A percentile compares a stretch with the other conserved stretches of the same genome.
These are phyloP conservation scores for Tetragnatha versicolor DNA, from an alignment of 1,140 invertebrate genomes.

Conservation along the genomic window DNA sequence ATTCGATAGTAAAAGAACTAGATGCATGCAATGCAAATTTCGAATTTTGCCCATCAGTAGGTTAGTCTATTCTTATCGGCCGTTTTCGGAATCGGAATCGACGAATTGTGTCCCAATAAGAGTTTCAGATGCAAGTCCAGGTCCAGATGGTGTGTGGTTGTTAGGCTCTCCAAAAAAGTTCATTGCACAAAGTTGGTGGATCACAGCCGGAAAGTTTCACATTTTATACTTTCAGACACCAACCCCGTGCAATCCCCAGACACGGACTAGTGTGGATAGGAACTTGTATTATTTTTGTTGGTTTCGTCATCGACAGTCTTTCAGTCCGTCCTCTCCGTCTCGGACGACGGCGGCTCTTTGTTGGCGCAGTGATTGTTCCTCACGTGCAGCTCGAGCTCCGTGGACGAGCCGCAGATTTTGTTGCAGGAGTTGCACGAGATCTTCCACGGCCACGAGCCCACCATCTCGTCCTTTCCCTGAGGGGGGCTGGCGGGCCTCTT, in stretches of 20 bases:
- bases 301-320: background rate
- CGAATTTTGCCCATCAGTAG: no score
- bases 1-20: no score
- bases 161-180: no score
- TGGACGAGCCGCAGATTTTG: constrained; percentile 62
- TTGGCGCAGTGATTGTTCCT: constrained; percentile 41
- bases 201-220: constrained; percentile 19
- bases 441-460: constrained; percentile 60
- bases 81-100: no score
- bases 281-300: constrained; percentile 11
- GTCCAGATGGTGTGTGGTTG: no score
- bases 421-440: constrained; percentile 64
- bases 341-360: constrained; percentile 8
- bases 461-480: constrained; percentile 44
- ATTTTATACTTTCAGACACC: constrained; percentile 1
- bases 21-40: no score
- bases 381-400: constrained; percentile 64
- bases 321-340: constrained; percentile 17
- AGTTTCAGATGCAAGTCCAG: no score
- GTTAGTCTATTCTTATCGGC: no score
- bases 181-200: constrained; percentile 2
- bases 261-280: constrained; percentile 37
- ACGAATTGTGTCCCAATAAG: no score
- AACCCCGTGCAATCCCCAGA: background rate
- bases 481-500: background rate